These are phyloP conservation scores for Rattus rattus DNA, from an alignment of 2,113 vertebrate genomes.

Conservation along the genomic window DNA sequence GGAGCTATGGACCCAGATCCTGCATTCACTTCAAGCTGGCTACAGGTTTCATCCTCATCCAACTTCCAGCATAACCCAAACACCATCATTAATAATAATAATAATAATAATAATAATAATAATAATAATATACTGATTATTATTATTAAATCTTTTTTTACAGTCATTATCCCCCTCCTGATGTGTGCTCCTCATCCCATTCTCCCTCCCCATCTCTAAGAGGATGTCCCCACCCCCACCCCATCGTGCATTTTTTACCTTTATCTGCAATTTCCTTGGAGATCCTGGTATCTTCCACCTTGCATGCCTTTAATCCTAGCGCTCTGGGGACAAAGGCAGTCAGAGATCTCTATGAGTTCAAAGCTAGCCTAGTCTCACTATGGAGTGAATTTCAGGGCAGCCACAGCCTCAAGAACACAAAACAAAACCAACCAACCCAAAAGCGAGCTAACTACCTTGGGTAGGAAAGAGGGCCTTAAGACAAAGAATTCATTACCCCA, in stretches of 20 bases:
- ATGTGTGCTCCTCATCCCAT: too few relatives aligned
- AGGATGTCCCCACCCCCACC: too few relatives aligned
- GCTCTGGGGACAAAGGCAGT: not conserved
- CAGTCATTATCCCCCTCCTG: too few relatives aligned
- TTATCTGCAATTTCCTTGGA: not conserved
- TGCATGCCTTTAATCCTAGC: not conserved
- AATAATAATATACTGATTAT: too few relatives aligned
- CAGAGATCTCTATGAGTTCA: not conserved
- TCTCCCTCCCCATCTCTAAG: too few relatives aligned
- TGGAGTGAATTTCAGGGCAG: not conserved
- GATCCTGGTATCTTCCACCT: not conserved
- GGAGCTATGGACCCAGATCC: not conserved
- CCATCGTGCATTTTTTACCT: not conserved
- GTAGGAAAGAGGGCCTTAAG: too few relatives aligned
- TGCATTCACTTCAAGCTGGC: not conserved
- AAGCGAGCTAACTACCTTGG: not conserved
- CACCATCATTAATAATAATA: too few relatives aligned
- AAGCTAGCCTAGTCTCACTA: not conserved
- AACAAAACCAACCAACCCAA: not conserved
- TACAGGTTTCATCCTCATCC: not conserved
- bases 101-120: too few relatives aligned
- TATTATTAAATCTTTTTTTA: not conserved
- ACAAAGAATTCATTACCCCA: not conserved
- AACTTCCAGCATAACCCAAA: not conserved
- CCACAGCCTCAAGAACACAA: not conserved